Base-by-base conservation (phyloP, 2,113 vertebrate genomes). In the Girardinichthys multiradiatus region DNA sequence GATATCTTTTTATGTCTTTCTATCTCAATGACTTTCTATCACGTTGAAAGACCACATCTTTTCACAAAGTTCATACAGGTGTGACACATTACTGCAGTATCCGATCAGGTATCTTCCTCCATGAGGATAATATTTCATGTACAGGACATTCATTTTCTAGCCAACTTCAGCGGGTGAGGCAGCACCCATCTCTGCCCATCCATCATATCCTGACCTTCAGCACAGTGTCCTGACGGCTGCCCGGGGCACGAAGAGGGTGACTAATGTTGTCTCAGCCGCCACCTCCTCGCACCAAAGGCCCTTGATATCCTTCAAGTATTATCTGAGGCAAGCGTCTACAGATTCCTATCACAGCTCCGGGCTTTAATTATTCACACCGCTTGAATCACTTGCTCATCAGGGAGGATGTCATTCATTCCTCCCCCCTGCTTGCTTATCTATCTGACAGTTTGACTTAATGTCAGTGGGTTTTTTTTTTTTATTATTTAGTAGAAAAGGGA, bases 351-450 rank as follows among this genome's bases (percentile, higher is more conserved):
- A 27, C 77, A 68, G 66, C 80, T 85, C 79, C 62, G 72, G 37
- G 84, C 80, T 92, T 93, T 91, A 94, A 94, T 94, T 93, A 93
- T 94, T 94, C 89, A 92, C 89, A 39, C 86, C 72, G 81, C 90
- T 54, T 84, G 88, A 90, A 90, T 90, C 89, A 81, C 91, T 85
- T 78, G 76, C 88, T 90, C 88, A 88, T 87, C 76, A 76, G 77
- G 80, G 84, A 86, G 76, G 73, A 70, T 69, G 66, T 73, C 72
- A 71, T 72, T 54, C 48, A 54, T 54, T 54, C 17, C 68, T 68
- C 64, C 76, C 70, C 77, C 61, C 64, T 76, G 82, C 65, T 37
- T 67, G 24, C 54, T 33, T 73, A 90, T 91, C 86, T 82, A 6
- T 80, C 80, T 59, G 69, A 35, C 75, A 67, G 68, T 51, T 57